Base-by-base conservation (phyloP, 2,797 vertebrate species). In the Caiman crocodilus region DNA sequence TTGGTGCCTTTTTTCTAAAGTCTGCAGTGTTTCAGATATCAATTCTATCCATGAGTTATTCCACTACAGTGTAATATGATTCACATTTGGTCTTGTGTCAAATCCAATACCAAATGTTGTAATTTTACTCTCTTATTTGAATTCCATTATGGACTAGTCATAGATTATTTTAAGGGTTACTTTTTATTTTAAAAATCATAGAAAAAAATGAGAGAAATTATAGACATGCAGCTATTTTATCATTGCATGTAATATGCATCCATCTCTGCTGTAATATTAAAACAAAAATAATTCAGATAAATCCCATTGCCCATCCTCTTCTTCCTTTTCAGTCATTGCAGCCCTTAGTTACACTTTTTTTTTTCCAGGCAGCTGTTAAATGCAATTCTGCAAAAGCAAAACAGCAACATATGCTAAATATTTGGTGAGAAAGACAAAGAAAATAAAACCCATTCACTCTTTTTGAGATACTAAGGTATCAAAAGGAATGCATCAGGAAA, bases 221-320 rank as follows among this genome's bases (percentile, higher is more conserved):
- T 81, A 90, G 83, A 89, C 85, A 5, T 84, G 13, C 64, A 92
- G 93, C 75, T 87, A 81, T 55, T 82, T 82, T 74, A 32, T 85
- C 35, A 55, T 92, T 94, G 85, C 87, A 91, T 85, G 63, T n/a
- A 87, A 67, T 79, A 92, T 42, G 35, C n/a, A 63, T 65, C 17
- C 10, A 84, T 63, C 16, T 85, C 6, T 11, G n/a, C 30, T 16
- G 20, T 59, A 84, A 71, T 67, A 76, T 77, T 85, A 59, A 3
- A 82, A 77, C 28, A 16, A 79, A 91, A 93, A 83, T 2, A 4
- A 42, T 89, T 90, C 25, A 92, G 2, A 0, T 0, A 1, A 85
- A 89, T 25, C 65, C 87, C 82, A 56, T 6, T 64, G 59, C 1
- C 81, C 58, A 80, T 90, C 79, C 17, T 90, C 73, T 84, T 50